phyloP scores from a whole-genome alignment of 2,113 vertebrate genomes.

The Rhadina sibilatrix region DNA sequence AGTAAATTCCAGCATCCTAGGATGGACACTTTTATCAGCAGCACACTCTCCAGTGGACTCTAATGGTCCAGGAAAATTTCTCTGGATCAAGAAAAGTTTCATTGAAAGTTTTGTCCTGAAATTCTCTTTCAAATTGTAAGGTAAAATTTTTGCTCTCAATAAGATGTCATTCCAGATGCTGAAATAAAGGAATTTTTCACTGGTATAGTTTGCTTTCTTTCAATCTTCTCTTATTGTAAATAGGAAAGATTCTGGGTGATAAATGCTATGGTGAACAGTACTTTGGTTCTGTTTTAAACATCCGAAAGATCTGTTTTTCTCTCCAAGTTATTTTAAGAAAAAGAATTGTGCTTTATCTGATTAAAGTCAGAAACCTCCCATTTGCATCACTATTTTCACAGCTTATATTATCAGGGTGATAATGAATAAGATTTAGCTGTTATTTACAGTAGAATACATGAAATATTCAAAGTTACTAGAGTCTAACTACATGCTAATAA shows the following conservation, averaged over 20 bases:
- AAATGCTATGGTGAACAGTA: background rate
- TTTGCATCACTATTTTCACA: background rate
- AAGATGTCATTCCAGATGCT: background rate
- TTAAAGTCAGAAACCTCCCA: constrained; percentile 12
- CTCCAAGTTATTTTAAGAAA: background rate
- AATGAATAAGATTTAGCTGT: background rate
- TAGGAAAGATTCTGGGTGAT: background rate
- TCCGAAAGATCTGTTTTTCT: background rate
- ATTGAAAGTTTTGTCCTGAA: background rate
- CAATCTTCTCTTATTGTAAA: background rate
- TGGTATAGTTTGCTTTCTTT: background rate
- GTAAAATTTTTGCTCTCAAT: background rate
- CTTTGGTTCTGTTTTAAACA: background rate
- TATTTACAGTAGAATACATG: constrained; percentile 11
- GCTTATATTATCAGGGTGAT: background rate
- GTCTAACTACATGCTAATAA: background rate
- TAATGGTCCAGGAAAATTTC: background rate
- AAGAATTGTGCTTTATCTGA: background rate
- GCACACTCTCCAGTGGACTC: background rate
- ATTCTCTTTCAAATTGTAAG: background rate
- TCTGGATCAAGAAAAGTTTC: background rate
- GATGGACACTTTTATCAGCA: background rate
- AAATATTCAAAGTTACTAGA: constrained; percentile 14
- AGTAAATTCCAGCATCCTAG: background rate
- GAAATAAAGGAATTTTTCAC: background rate